A percentile compares a stretch with the other conserved stretches of the same genome.
These are phyloP conservation scores for Psilopsiagon aurifrons DNA, from an alignment of 2,113 vertebrate genomes.

Conservation along the genomic window DNA sequence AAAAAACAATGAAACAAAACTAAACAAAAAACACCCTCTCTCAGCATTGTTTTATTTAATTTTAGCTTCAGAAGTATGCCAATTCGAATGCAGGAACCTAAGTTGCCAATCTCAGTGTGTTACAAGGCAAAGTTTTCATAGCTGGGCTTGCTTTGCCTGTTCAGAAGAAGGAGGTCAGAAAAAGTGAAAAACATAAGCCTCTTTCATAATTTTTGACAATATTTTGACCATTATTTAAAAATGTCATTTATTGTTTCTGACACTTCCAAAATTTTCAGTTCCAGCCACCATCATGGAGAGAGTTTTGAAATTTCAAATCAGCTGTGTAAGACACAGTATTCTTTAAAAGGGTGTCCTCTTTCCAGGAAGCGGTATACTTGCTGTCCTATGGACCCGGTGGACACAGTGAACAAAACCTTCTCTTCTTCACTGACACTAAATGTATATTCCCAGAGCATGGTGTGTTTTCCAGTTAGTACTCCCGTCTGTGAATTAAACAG, in stretches of 20 bases:
- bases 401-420: background rate
- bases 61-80: background rate
- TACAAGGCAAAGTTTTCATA: background rate
- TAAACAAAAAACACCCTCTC: background rate
- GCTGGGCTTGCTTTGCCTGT: background rate
- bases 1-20: background rate
- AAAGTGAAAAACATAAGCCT: background rate
- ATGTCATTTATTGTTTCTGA: background rate
- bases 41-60: slow-evolving; percentile 1
- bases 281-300: background rate
- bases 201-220: background rate
- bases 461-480: background rate
- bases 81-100: background rate
- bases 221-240: background rate
- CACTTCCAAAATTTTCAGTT: background rate
- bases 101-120: background rate
- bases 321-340: background rate
- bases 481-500: background rate
- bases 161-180: background rate
- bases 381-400: background rate
- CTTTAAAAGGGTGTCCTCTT: background rate
- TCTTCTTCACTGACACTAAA: background rate
- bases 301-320: background rate
- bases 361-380: background rate
- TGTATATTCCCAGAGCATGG: rapidly evolving